Evolutionary conservation across 92 coral and sea anemone species (phyloP).

Genomic region (Epizoanthus ramosus): DNA sequence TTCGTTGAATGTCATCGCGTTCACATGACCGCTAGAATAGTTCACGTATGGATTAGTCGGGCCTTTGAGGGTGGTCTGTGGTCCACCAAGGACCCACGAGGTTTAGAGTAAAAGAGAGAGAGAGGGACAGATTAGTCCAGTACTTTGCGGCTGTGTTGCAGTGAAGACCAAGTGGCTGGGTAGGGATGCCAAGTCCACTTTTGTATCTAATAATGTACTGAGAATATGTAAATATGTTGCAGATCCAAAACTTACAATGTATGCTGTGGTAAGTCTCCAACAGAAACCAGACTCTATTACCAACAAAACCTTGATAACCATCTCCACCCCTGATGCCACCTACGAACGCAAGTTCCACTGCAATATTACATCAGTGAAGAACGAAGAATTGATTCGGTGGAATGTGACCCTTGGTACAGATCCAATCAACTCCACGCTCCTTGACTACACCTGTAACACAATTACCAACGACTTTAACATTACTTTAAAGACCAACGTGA

Average conservation of each 20-base stretch:
- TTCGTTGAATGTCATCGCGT: too few relatives aligned
- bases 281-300: conserved; percentile 40
- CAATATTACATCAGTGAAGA: conserved; percentile 51
- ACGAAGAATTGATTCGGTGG: conserved; percentile 44
- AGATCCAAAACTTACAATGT: conserved; percentile 63
- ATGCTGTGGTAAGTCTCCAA: conserved; percentile 34
- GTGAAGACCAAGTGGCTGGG: too few relatives aligned
- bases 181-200: too few relatives aligned
- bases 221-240: background rate
- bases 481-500: conserved; percentile 53
- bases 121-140: too few relatives aligned
- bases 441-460: conserved; percentile 40
- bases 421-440: conserved; percentile 46
- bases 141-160: too few relatives aligned
- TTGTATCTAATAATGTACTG: background rate
- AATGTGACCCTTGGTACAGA: conserved; percentile 56
- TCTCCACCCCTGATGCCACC: conserved; percentile 64
- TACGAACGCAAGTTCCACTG: conserved; percentile 45
- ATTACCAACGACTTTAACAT: conserved; percentile 53
- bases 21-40: too few relatives aligned
- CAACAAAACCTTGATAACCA: conserved; percentile 57
- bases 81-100: too few relatives aligned
- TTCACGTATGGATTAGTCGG: too few relatives aligned
- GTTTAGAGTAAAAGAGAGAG: too few relatives aligned
- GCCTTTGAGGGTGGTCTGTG: too few relatives aligned